Evolutionary conservation across 2,888 invertebrate species (phyloP), one percentile per base, ranked within the genome.

Genomic region (Himalopsyche anomala): DNA sequence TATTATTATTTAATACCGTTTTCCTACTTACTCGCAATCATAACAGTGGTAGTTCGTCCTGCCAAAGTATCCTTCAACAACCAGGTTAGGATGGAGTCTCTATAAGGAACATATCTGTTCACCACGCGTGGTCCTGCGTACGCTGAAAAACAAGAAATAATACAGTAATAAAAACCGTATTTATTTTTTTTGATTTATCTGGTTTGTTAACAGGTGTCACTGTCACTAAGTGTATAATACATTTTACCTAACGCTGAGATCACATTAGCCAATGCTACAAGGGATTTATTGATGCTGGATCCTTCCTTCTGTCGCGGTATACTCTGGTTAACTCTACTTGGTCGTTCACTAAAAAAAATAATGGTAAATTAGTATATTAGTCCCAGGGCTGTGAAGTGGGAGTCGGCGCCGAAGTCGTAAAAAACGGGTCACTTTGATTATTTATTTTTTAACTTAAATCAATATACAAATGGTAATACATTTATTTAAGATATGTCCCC

Each of bases 61-160:
- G 96, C 96, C 80, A 97, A 94, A 89, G 96, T 96, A 90, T 97
- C 96, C 90, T 96, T 96, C 45, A 97, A 92, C 12, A 97, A 94
- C 96, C 96, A 96, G 89, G 97, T 97, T 87, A 97, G 93, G 36
- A 96, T 95, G 0, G 96, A 97, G 91, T 96, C 96, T 88, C 97
- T 93, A 91, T 96, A 97, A 4, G 97, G 96, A 54, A 97, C 95
- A 91, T 96, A 96, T 89, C 94, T 90, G 89, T 89, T 90, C 19
- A 81, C 42, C 51, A 81, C 81, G n/a, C 81, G 42, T n/a, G 82
- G 69, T 42, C 84, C 82, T 19, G 82, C 82, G 81, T 42, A 42
- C 28, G 51, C 51, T 81, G 6, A 42, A 74, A 74, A 36, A 12
- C 3, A 74, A 28, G 0, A 74, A 74, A 28, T 0, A 36, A 19